Percentiles rank a stretch among this genome's conserved stretches.
Conservation (phyloP, 2,888 invertebrate genomes). For the Aricia artaxerxes region DNA sequence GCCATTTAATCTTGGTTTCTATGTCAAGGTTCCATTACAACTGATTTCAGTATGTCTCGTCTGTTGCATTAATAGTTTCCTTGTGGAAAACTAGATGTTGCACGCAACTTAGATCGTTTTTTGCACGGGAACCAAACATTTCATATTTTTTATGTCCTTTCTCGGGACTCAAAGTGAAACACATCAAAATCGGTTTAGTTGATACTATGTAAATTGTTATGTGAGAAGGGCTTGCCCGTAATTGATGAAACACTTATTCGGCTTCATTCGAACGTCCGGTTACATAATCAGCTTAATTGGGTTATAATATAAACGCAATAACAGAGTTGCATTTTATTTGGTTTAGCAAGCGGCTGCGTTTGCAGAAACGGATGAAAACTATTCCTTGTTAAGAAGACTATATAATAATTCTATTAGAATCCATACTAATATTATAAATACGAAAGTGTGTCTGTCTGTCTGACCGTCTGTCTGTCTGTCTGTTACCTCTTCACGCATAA, state of each 20-base stretch:
- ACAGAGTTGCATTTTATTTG: not conserved
- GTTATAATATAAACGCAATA: slow-evolving; percentile 2
- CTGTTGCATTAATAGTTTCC: not conserved
- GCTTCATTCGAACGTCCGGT: not conserved
- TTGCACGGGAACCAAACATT: too few relatives aligned
- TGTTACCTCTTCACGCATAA: too few relatives aligned
- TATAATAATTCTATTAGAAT: too few relatives aligned
- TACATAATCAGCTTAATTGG: not conserved
- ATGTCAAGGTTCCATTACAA: not conserved
- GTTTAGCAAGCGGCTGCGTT: not conserved
- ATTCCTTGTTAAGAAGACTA: too few relatives aligned
- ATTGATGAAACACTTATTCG: not conserved
- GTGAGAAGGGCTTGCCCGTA: not conserved
- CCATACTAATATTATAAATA: too few relatives aligned
- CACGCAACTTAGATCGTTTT: not conserved
- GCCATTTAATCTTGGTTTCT: not conserved
- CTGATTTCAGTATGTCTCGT: not conserved
- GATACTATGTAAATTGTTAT: not conserved
- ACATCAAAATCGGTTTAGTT: too few relatives aligned
- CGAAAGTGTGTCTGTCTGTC: too few relatives aligned
- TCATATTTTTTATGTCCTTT: too few relatives aligned
- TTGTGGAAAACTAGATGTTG: not conserved
- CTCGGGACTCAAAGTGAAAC: too few relatives aligned
- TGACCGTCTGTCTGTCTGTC: too few relatives aligned
- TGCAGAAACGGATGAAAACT: too few relatives aligned